Base-by-base conservation (phyloP, 2,797 vertebrate genomes). In the Cryptoprocta ferox region DNA sequence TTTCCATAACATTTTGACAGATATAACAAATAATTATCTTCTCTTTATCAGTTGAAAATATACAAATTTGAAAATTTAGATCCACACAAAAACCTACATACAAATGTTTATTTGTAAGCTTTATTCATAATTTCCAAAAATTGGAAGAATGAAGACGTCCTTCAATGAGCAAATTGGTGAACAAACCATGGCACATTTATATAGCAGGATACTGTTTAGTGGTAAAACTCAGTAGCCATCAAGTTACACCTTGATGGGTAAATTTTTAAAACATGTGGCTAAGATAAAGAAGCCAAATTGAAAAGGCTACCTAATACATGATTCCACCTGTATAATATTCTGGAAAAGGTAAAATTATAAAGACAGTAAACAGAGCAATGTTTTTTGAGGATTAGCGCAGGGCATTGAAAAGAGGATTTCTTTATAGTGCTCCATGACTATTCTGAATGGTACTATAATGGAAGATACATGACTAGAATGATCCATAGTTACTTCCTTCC, bases 101-200 rank as follows among this genome's bases (percentile, higher is more conserved):
- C 19, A 73, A 48, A 63, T 79, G 30, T 91, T 91, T 88, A 39
- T 91, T 91, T 88, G n/a, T 48, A 50, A 92, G 75, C 28, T 73
- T 65, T 92, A 71, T 63, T 89, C 1, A 37, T 70, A 45, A 73
- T 48, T 48, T 28, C 16, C 37, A 5, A 21, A 71, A 91, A 65
- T 2, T 63, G 28, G 6, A 91, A 94, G 2, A 42, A 37, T 48
- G 18, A 92, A 82, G 42, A 45, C 59, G 2, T 2, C 50, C 4
- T 92, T 88, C 16, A 73, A 2, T 59, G 56, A 73, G 18, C 78
- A 19, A 93, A 66, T 53, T 45, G 2, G 14, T 37, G 88, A 63
- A 68, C 18, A 70, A 81, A 70, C 26, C 70, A 6, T 15, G n/a
- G 3, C 37, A 76, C 0, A 32, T 59, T 87, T 75, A 88, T 50